phyloP scores from a whole-genome alignment of 2,797 vertebrate species.

The Neopelma chrysocephalum region DNA sequence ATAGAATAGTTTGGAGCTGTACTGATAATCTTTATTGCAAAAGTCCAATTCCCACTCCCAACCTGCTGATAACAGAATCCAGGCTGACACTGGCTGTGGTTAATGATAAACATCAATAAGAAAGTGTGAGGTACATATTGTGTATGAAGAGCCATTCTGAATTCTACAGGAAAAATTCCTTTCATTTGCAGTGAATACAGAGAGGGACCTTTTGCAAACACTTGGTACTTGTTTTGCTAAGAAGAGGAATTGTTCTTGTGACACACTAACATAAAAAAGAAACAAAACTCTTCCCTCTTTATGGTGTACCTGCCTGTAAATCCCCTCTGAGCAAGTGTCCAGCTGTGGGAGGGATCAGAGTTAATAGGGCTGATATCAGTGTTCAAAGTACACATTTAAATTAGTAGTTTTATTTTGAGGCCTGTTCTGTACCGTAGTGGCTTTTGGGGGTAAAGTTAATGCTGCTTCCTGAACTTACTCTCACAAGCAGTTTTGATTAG shows the following conservation, averaged over 20 bases:
- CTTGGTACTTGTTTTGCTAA: neutral
- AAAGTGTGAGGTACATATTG: neutral
- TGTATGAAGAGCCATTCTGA: neutral
- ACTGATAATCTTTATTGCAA: neutral
- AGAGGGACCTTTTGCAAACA: neutral
- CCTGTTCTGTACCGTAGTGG: neutral
- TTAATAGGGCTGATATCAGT: neutral
- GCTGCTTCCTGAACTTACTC: neutral
- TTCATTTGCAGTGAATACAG: neutral
- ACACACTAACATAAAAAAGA: neutral
- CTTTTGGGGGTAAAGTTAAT: neutral
- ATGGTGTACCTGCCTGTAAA: neutral
- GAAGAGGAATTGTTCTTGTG: neutral
- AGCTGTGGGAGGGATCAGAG: neutral
- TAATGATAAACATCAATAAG: conserved; percentile 41
- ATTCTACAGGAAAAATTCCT: neutral
- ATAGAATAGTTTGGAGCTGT: neutral
- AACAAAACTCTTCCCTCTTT: neutral
- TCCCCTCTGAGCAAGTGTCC: neutral
- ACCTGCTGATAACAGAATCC: neutral
- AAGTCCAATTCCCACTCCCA: neutral
- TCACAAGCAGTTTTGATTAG: neutral
- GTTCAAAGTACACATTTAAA: neutral
- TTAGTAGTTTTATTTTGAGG: neutral
- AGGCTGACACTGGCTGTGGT: neutral